Conservation (phyloP, 2,113 vertebrate genomes). For the Gavialis gangeticus region DNA sequence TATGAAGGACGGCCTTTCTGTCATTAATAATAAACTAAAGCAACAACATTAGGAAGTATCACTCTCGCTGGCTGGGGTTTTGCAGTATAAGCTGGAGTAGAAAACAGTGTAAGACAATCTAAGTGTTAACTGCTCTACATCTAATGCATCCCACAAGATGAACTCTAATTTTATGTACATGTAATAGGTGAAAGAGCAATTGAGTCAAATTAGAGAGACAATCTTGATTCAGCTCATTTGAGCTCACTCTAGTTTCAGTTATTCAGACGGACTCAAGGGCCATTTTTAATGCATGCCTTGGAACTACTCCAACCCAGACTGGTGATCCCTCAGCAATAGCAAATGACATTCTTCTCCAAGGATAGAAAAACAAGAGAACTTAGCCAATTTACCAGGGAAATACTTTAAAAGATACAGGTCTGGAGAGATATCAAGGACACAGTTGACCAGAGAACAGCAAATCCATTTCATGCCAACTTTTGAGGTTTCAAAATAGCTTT, state of each 20-base stretch:
- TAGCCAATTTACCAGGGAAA: background rate
- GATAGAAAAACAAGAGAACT: background rate
- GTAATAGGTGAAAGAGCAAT: background rate
- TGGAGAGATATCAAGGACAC: background rate
- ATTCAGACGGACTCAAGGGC: background rate
- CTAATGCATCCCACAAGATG: background rate
- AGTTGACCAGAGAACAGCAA: background rate
- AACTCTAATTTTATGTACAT: background rate
- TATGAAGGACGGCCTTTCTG: too few relatives aligned
- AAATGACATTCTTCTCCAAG: background rate
- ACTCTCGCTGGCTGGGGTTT: background rate
- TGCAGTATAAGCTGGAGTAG: background rate
- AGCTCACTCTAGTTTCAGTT: background rate
- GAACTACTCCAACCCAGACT: background rate
- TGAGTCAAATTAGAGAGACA: background rate
- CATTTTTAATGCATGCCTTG: background rate
- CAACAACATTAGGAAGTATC: background rate
- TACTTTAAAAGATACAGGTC: background rate
- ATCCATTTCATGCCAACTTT: background rate
- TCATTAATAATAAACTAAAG: too few relatives aligned
- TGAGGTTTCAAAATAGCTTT: background rate
- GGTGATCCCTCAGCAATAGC: background rate
- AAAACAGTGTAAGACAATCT: background rate
- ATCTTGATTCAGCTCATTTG: fast-evolving
- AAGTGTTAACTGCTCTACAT: background rate